Evolutionary conservation across 2,113 vertebrate genomes (phyloP).

Genomic region (Sorex fumeus): DNA sequence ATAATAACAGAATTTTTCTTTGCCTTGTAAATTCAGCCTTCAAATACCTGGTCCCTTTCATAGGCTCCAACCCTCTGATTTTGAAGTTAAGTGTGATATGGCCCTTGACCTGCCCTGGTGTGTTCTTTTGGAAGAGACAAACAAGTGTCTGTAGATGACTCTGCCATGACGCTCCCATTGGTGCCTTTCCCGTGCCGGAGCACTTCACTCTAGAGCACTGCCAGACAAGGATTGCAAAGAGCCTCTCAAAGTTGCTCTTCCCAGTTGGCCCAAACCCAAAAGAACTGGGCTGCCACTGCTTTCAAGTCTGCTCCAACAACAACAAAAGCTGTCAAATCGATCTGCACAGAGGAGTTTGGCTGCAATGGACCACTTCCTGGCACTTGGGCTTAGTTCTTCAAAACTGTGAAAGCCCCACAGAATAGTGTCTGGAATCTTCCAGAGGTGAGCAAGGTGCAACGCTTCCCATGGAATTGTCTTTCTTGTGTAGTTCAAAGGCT

Average conservation of each 20-base stretch:
- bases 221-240: neutral
- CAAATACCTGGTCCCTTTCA: neutral
- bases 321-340: conserved; percentile 11
- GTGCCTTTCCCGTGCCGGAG: neutral
- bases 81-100: neutral
- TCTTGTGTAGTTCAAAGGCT: conserved; percentile 54
- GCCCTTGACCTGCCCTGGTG: neutral
- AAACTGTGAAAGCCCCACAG: conserved; percentile 23
- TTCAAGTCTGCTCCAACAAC: conserved; percentile 14
- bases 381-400: conserved; percentile 39
- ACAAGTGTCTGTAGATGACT: neutral
- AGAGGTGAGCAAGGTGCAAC: conserved; percentile 32
- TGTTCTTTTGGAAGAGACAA: neutral
- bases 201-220: neutral
- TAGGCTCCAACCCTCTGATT: neutral
- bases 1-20: neutral
- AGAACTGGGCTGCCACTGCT: neutral
- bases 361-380: neutral
- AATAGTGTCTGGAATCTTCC: conserved; percentile 44
- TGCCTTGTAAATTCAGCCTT: neutral
- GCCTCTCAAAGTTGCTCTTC: neutral
- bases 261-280: neutral
- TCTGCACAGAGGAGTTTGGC: conserved; percentile 11
- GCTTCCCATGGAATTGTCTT: conserved; percentile 43
- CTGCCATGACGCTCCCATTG: neutral